Evolutionary conservation across 2,113 vertebrate genomes (phyloP).

Genomic region (Odontophorus gujanensis): DNA sequence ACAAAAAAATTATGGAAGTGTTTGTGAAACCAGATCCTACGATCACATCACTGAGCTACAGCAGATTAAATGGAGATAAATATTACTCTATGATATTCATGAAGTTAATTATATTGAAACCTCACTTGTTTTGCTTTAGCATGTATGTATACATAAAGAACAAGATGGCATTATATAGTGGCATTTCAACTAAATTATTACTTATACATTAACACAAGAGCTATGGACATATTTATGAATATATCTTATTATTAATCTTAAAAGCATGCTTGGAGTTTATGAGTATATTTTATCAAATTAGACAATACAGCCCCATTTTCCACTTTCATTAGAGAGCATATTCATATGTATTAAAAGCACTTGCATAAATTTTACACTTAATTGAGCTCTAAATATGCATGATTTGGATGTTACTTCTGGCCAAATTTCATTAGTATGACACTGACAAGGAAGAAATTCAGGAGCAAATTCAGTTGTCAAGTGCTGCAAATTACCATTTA

Average conservation of each 20-base stretch:
- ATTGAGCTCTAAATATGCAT: constrained; percentile 57
- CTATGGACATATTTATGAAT: neutral
- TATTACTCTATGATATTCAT: neutral
- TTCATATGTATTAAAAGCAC: constrained; percentile 5
- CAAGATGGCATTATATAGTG: neutral
- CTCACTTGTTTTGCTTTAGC: neutral
- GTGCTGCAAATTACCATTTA: neutral
- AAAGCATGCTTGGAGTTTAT: constrained; percentile 11
- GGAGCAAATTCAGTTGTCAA: constrained; percentile 16
- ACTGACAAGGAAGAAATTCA: neutral
- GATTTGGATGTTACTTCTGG: constrained; percentile 17
- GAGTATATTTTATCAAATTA: neutral
- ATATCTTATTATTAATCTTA: neutral
- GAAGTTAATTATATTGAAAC: neutral
- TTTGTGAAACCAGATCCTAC: constrained; percentile 28
- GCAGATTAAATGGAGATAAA: constrained; percentile 9
- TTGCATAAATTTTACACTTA: constrained; percentile 52
- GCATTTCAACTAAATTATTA: neutral
- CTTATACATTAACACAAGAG: neutral
- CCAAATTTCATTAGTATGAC: constrained; percentile 26
- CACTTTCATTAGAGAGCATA: neutral
- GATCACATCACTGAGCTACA: constrained; percentile 46
- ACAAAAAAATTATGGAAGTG: constrained; percentile 67
- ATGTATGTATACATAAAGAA: neutral
- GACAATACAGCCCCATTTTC: neutral